A percentile compares a stretch with the other conserved stretches of the same genome.
Conservation (phyloP, 2,113 vertebrate species). For the Chiloscyllium plagiosum region DNA sequence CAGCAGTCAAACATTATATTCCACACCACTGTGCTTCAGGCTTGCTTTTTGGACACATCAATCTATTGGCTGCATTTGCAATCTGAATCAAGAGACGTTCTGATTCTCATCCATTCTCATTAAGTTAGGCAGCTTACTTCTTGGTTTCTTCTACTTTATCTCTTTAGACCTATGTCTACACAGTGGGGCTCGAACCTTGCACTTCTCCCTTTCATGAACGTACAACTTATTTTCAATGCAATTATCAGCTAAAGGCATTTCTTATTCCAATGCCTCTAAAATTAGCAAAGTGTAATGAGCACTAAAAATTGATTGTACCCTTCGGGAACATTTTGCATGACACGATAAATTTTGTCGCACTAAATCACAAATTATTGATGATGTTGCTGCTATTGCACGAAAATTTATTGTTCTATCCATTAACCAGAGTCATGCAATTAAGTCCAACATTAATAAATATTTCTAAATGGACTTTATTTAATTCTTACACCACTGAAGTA, state of each 20-base stretch:
- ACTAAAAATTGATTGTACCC: slow-evolving; percentile 2
- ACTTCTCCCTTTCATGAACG: not conserved
- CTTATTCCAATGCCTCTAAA: not conserved
- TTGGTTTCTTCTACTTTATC: not conserved
- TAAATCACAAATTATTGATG: slow-evolving; percentile 37
- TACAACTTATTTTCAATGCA: not conserved
- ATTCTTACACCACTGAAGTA: not conserved
- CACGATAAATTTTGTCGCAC: not conserved
- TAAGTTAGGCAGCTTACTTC: not conserved
- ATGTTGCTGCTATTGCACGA: not conserved
- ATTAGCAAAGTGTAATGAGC: slow-evolving; percentile 11
- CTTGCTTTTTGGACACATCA: not conserved
- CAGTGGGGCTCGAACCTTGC: not conserved
- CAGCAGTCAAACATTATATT: not conserved
- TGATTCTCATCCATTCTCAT: no score
- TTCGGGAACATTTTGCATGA: not conserved
- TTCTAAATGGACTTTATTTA: slow-evolving; percentile 7
- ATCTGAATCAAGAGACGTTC: not conserved
- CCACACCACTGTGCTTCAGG: no score
- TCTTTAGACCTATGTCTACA: not conserved
- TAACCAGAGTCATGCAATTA: slow-evolving; percentile 11
- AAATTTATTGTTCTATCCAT: slow-evolving; percentile 1
- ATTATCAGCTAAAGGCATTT: not conserved
- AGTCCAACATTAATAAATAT: slow-evolving; percentile 25
- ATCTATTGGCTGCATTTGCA: not conserved